Conservation (phyloP, 2,113 vertebrate species). For the Peromyscus polionotus region DNA sequence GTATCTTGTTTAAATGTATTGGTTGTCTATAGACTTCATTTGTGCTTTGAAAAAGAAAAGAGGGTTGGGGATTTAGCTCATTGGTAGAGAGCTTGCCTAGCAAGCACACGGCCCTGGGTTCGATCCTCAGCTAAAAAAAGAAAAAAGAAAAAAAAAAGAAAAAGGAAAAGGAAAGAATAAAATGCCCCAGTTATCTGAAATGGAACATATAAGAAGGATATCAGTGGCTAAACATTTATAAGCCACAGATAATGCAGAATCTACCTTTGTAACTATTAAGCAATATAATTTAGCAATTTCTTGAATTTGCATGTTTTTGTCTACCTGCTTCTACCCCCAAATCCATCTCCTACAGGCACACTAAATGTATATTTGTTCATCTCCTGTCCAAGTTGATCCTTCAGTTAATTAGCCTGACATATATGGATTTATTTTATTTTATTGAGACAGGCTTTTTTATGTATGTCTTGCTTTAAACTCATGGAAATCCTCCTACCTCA, state of each 20-base stretch:
- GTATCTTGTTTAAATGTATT: neutral
- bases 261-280: neutral
- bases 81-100: no score
- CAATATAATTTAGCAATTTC: neutral
- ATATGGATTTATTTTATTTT: neutral
- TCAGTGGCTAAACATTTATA: neutral
- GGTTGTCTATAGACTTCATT: neutral
- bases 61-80: neutral
- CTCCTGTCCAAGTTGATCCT: neutral
- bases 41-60: neutral
- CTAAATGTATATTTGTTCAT: neutral
- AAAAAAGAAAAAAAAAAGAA: neutral
- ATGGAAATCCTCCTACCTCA: neutral
- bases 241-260: neutral
- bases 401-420: neutral
- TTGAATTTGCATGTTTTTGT: neutral
- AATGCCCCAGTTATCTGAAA: neutral
- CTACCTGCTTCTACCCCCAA: neutral
- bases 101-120: no score
- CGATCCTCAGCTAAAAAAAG: no score
- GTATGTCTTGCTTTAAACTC: neutral
- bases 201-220: neutral
- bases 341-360: neutral
- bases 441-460: neutral
- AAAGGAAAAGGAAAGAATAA: slow-evolving; percentile 18